These are phyloP conservation scores for Antheraea mylitta DNA, from an alignment of 1,140 invertebrate genomes.

Conservation along the genomic window DNA sequence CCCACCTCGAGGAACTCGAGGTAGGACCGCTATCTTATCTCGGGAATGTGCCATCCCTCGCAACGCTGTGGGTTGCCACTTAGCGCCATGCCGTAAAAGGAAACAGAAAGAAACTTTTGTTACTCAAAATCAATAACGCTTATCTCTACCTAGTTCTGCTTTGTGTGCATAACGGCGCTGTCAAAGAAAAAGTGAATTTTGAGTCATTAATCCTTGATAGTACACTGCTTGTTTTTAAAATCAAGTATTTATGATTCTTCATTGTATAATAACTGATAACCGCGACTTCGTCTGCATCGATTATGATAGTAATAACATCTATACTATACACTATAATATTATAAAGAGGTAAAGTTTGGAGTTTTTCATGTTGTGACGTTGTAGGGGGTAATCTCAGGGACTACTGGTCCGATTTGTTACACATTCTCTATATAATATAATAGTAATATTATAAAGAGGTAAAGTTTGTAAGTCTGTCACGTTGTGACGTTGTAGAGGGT, in stretches of 20 bases:
- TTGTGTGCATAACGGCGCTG: conserved; percentile 46
- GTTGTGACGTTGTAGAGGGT: too few species aligned
- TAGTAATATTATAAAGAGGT: too few species aligned
- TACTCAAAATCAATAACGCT: conserved; percentile 54
- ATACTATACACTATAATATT: too few species aligned
- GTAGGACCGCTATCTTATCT: conserved; percentile 59
- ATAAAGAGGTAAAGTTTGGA: too few species aligned
- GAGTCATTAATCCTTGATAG: conserved; percentile 42
- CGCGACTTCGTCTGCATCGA: background rate
- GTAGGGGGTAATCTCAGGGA: too few species aligned
- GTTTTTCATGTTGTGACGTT: too few species aligned
- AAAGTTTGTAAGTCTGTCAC: too few species aligned
- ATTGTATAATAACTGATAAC: conserved; percentile 26
- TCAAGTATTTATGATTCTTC: conserved; percentile 30
- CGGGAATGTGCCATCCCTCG: conserved; percentile 61
- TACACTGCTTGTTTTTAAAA: conserved; percentile 27
- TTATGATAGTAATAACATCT: too few species aligned
- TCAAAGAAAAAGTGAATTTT: conserved; percentile 34
- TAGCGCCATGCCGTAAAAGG: conserved; percentile 52
- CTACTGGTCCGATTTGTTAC: too few species aligned
- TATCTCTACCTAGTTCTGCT: conserved; percentile 41
- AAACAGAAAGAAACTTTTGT: conserved; percentile 48
- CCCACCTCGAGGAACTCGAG: conserved; percentile 14
- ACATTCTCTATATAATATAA: too few species aligned
- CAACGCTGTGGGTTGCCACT: conserved; percentile 55